Evolutionary conservation across 2,797 vertebrate species (phyloP).

Genomic region (Arctocebus calabarensis): DNA sequence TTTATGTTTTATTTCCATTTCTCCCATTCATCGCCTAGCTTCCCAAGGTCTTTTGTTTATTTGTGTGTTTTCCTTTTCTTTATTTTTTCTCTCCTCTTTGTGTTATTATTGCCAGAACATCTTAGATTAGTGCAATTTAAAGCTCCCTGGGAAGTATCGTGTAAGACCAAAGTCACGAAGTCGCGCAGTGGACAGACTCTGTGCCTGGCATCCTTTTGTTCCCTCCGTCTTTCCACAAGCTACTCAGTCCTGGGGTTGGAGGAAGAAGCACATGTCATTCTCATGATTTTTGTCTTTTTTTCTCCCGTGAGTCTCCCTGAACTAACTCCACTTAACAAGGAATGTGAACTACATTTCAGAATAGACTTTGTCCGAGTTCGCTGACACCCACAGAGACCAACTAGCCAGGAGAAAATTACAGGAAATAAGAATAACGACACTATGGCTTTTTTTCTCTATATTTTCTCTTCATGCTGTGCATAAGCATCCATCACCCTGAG

Average conservation of each 20-base stretch:
- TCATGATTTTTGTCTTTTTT: not conserved
- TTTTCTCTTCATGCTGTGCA: not conserved
- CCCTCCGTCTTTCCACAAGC: not conserved
- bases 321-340: not conserved
- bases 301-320: not conserved
- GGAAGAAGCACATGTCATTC: not conserved
- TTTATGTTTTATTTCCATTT: not conserved
- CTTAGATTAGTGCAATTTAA: not conserved
- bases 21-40: not conserved
- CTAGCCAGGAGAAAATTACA: not conserved
- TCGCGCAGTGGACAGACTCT: not conserved
- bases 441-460: not conserved
- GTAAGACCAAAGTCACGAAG: not conserved
- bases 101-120: not conserved
- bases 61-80: not conserved
- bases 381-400: not conserved
- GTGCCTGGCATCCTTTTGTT: not conserved
- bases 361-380: not conserved
- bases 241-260: fast-evolving
- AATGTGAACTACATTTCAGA: not conserved
- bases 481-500: not conserved
- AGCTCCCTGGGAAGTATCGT: not conserved
- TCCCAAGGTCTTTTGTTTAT: not conserved
- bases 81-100: not conserved
- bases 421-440: not conserved